Percentiles rank a stretch among this genome's conserved stretches.
These are phyloP conservation scores for Serripes groenlandicus DNA, from an alignment of 2,888 invertebrate genomes.

Conservation along the genomic window DNA sequence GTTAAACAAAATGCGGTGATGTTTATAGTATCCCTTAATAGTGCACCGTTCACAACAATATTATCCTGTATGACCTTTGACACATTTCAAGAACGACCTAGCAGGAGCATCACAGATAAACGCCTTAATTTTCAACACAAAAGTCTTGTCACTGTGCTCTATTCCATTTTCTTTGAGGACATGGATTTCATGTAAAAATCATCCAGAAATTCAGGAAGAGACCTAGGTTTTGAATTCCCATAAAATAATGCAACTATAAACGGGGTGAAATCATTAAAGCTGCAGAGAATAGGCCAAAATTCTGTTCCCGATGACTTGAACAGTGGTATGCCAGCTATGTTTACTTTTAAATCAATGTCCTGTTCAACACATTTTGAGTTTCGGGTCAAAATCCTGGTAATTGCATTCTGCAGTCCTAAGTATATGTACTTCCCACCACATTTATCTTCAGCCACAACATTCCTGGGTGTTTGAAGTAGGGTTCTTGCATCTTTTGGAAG, in stretches of 20 bases:
- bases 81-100: constrained; percentile 73
- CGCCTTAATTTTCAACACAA: neutral
- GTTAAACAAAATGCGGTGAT: too few relatives aligned
- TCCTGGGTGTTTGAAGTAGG: constrained; percentile 30
- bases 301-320: constrained; percentile 35
- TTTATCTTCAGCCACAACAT: constrained; percentile 19
- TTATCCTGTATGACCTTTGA: constrained; percentile 77
- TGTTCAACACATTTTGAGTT: constrained; percentile 1
- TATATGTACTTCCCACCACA: constrained; percentile 43
- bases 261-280: constrained; percentile 24
- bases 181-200: constrained; percentile 55
- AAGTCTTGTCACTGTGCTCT: too few relatives aligned
- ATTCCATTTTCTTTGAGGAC: neutral
- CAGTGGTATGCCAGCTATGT: constrained; percentile 52
- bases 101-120: constrained; percentile 82
- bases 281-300: constrained; percentile 47
- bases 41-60: constrained; percentile 79
- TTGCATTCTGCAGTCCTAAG: constrained; percentile 34
- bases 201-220: constrained; percentile 42
- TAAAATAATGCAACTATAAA: constrained; percentile 37
- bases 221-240: constrained; percentile 48
- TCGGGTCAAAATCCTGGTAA: neutral
- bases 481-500: constrained; percentile 49
- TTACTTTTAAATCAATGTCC: constrained; percentile 26
- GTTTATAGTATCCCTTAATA: constrained; percentile 38